phyloP scores from a whole-genome alignment of 2,113 vertebrate genomes.

The Pseudorectes ferrugineus region DNA sequence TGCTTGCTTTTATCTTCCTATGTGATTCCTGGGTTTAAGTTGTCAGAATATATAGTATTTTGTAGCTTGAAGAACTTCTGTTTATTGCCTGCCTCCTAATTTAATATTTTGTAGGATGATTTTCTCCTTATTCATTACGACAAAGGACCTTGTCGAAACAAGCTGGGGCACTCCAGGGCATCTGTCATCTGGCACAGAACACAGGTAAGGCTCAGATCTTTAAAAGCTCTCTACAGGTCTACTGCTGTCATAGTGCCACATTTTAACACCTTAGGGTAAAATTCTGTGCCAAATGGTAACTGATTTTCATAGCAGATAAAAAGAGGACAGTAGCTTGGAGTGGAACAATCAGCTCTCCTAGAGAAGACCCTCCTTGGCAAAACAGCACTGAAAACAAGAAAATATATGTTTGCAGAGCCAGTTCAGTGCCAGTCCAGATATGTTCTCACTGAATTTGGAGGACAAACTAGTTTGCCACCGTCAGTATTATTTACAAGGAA shows the following conservation, averaged over 20 bases:
- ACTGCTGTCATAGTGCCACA: background rate
- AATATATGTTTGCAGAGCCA: background rate
- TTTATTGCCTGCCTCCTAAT: background rate
- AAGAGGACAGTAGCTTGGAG: background rate
- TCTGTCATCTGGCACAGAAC: constrained; percentile 99
- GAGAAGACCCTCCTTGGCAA: background rate
- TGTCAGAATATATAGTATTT: background rate
- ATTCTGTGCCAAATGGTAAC: background rate
- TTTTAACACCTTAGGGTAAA: background rate
- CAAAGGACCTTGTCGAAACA: constrained; percentile 98
- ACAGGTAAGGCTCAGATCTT: constrained; percentile 76
- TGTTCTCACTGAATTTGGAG: background rate
- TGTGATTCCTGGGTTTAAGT: background rate
- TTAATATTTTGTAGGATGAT: constrained; percentile 83
- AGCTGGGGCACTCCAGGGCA: constrained; percentile 95
- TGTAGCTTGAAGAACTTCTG: background rate
- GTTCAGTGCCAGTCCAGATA: background rate
- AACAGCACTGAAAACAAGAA: background rate
- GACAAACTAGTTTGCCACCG: background rate
- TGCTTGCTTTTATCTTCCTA: background rate
- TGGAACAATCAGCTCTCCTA: background rate
- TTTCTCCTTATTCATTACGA: constrained; percentile 98
- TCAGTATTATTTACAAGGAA: background rate
- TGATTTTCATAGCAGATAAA: background rate
- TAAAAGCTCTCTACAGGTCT: background rate